Evolutionary conservation across 2,113 vertebrate species (phyloP).

Genomic region (Orthochromis malagaraziensis): DNA sequence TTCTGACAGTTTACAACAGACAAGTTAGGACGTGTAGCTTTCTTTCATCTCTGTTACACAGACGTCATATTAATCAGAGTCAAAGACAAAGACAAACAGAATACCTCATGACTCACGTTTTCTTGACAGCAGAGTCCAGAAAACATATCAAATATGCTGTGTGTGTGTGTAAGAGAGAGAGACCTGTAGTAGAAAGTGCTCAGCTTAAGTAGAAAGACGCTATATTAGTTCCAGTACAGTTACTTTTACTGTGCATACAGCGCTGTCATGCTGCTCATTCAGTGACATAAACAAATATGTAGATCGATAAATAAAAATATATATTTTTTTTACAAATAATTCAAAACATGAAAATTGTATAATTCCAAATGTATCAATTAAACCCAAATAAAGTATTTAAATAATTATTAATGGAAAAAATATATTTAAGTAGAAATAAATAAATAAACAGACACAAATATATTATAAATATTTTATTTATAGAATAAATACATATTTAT

Average conservation of each 20-base stretch:
- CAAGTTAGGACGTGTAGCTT: background rate
- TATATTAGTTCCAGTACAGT: background rate
- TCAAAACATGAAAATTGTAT: background rate
- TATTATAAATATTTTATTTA: background rate
- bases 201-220: background rate
- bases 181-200: background rate
- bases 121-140: background rate
- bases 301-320: background rate
- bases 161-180: rapidly evolving
- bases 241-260: background rate
- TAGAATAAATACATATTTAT: background rate
- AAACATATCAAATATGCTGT: background rate
- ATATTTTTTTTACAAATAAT: background rate
- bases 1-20: background rate
- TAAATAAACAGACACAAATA: background rate
- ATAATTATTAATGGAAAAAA: background rate
- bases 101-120: background rate
- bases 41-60: background rate
- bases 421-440: background rate
- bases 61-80: background rate
- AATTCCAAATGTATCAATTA: background rate
- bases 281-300: background rate
- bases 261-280: background rate
- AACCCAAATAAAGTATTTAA: background rate
- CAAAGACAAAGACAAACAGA: background rate